phyloP scores from a whole-genome alignment of 2,888 invertebrate species.

The Cotesia congregata region DNA sequence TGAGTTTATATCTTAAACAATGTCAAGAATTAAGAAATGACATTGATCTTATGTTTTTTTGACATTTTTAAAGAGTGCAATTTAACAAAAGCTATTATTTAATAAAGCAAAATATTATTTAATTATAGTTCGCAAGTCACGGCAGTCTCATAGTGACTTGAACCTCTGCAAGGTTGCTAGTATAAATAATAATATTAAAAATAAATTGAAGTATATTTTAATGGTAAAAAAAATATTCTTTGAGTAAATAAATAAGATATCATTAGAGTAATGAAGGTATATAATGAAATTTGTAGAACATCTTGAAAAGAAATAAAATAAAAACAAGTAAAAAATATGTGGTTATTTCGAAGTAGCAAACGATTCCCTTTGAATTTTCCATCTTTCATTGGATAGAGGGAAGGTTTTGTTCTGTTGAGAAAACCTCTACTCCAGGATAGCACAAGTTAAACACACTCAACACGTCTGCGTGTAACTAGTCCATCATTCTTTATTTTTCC shows the following conservation, averaged over 20 bases:
- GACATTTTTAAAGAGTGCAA: no score
- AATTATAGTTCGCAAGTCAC: no score
- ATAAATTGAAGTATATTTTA: background rate
- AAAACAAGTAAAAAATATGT: slow-evolving; percentile 6
- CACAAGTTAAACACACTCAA: slow-evolving; percentile 8
- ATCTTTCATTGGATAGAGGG: background rate
- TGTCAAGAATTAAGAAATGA: no score
- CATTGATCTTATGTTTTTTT: no score
- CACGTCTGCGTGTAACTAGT: slow-evolving; percentile 8
- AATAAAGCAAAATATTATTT: no score
- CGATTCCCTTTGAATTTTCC: slow-evolving; percentile 17
- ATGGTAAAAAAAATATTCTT: slow-evolving; percentile 19
- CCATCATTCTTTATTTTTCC: slow-evolving; percentile 1
- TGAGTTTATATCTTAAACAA: no score
- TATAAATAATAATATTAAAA: no score
- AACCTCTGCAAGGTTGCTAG: no score
- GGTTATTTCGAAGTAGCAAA: slow-evolving; percentile 1
- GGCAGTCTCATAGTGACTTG: no score
- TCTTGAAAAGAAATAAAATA: slow-evolving; percentile 19
- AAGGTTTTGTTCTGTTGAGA: background rate
- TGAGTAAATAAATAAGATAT: slow-evolving; percentile 5
- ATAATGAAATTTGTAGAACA: slow-evolving; percentile 29
- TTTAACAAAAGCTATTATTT: no score
- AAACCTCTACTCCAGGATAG: background rate
- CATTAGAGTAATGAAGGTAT: slow-evolving; percentile 12